Conservation (phyloP, 2,113 vertebrate genomes). For the Elanoides forficatus region DNA sequence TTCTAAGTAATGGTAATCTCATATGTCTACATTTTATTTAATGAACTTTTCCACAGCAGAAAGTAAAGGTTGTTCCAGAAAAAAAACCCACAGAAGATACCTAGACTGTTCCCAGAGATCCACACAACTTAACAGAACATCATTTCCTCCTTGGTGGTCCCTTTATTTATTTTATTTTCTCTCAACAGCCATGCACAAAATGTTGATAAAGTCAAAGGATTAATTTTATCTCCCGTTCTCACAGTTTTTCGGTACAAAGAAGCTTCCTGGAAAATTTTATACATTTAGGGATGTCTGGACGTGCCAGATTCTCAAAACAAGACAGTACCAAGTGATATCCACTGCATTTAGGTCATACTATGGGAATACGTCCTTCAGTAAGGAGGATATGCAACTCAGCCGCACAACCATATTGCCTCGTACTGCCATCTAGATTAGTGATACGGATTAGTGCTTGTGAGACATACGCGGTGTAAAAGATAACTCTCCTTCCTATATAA, state of each 20-base stretch:
- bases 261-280: neutral
- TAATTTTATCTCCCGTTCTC: neutral
- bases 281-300: neutral
- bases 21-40: neutral
- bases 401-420: neutral
- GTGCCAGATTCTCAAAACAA: neutral
- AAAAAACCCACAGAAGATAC: neutral
- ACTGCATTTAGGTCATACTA: neutral
- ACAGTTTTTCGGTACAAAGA: neutral
- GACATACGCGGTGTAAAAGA: neutral
- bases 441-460: neutral
- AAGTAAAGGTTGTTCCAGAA: neutral
- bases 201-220: neutral
- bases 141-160: neutral
- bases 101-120: neutral
- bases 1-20: neutral
- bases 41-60: neutral
- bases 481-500: neutral
- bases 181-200: neutral
- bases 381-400: neutral
- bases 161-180: constrained; percentile 12
- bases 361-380: neutral
- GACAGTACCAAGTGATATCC: neutral
- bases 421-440: neutral
- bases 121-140: neutral